A percentile compares a stretch with the other conserved stretches of the same genome.
phyloP scores from a whole-genome alignment of 2,797 vertebrate genomes.

The Natrix natrix region DNA sequence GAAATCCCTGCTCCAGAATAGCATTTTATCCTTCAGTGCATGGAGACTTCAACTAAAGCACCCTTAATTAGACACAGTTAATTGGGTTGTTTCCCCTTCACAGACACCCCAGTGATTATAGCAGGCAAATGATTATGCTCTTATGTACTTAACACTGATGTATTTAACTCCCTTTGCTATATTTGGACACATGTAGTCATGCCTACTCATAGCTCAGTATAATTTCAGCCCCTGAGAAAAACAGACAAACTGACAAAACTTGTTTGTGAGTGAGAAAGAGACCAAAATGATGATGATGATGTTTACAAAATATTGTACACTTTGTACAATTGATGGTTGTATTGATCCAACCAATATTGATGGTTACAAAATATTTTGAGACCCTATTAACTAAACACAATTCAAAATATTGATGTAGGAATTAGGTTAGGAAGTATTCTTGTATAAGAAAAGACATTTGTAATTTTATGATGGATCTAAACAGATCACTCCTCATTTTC shows the following conservation, averaged over 20 bases:
- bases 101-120: background rate
- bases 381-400: background rate
- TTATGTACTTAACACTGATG: background rate
- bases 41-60: slow-evolving; percentile 30
- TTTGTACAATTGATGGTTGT: too few relatives aligned
- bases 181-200: background rate
- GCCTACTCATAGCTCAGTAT: background rate
- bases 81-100: slow-evolving; percentile 43
- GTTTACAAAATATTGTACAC: too few relatives aligned
- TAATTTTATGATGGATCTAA: background rate
- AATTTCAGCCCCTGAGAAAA: background rate
- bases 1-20: background rate
- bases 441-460: background rate
- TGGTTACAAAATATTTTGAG: background rate
- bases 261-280: background rate
- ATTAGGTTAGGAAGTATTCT: background rate
- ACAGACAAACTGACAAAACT: background rate
- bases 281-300: too few relatives aligned
- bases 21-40: background rate
- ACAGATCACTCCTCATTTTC: background rate
- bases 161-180: background rate
- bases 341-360: too few relatives aligned
- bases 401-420: background rate
- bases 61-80: slow-evolving; percentile 61
- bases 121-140: background rate